Evolutionary conservation across 2,797 vertebrate species (phyloP), one percentile per base, ranked within the genome.

Genomic region (Alca torda): DNA sequence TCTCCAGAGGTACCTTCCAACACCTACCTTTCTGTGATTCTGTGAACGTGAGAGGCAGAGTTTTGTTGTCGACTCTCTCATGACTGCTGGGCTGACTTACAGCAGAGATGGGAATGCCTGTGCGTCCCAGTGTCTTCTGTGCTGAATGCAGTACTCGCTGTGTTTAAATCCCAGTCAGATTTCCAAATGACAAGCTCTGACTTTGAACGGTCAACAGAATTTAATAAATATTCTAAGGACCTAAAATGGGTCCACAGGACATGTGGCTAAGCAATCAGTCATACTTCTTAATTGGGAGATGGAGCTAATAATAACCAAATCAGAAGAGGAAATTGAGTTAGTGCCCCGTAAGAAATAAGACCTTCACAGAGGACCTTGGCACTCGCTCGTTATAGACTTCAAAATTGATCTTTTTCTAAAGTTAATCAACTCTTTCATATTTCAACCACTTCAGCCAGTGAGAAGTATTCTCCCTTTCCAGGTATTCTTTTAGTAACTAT

Each of bases 321-420:
- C 43, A 60, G 81, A 80, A 89, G 75, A 93, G 84, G 87, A 96
- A 93, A 96, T 91, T 75, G 69, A 87, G 41, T 94, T 94, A 81
- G 11, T 78, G 64, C 43, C 24, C 56, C 72, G 26, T 72, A 87
- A 95, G 78, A 92, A 94, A 89, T 43, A 89, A 89, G 53, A 91
- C 26, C 59, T 70, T 91, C n/a, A 35, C 51, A 53, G 60, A 81
- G 28, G 46, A 77, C 35, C 31, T 31, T 92, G 70, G 14, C 33
- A 50, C 10, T 64, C 3, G 16, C 20, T 89, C 26, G 45, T 96
- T 87, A 87, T 45, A 37, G 46, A 57, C 13, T 68, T 78, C 13
- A 79, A 80, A 87, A 94, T 30, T 19, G 30, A 39, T 84, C 5
- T 80, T 94, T 91, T 92, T 46, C 45, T 87, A 45, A 93, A 85